Percentiles rank a stretch among this genome's conserved stretches.
phyloP scores from a whole-genome alignment of 1,140 invertebrate genomes.

The Drosophila auraria region DNA sequence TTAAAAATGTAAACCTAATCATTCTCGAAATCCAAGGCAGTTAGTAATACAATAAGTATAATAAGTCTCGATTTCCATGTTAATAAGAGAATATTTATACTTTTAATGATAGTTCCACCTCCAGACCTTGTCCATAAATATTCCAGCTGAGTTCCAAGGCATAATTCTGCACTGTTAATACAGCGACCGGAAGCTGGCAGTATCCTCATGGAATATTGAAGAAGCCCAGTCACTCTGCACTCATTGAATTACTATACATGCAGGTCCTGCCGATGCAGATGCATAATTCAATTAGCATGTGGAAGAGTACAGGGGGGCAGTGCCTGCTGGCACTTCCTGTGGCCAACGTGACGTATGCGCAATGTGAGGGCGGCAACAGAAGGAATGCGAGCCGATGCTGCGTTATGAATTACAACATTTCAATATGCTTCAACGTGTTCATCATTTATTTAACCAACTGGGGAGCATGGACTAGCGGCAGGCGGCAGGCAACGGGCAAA shows the following conservation, averaged over 20 bases:
- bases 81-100: background rate
- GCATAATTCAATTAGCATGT: conserved; percentile 59
- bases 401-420: conserved; percentile 82
- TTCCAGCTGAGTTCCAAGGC: background rate
- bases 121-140: background rate
- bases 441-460: conserved; percentile 72
- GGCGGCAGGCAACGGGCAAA: conserved; percentile 7
- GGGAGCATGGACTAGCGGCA: conserved; percentile 12
- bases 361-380: conserved; percentile 2
- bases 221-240: background rate
- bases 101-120: background rate
- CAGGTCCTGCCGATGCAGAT: conserved; percentile 33
- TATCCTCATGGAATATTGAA: background rate
- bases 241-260: conserved; percentile 45
- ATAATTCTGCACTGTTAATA: background rate
- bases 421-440: conserved; percentile 80
- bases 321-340: conserved; percentile 35
- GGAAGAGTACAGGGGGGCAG: conserved; percentile 7
- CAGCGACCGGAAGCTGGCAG: background rate
- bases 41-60: too few species aligned
- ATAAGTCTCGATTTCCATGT: background rate
- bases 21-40: too few species aligned
- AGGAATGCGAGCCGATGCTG: conserved; percentile 26
- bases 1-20: too few species aligned
- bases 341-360: conserved; percentile 52